Base-by-base conservation (phyloP, 2,113 vertebrate species). In the Oreocharis arfaki region DNA sequence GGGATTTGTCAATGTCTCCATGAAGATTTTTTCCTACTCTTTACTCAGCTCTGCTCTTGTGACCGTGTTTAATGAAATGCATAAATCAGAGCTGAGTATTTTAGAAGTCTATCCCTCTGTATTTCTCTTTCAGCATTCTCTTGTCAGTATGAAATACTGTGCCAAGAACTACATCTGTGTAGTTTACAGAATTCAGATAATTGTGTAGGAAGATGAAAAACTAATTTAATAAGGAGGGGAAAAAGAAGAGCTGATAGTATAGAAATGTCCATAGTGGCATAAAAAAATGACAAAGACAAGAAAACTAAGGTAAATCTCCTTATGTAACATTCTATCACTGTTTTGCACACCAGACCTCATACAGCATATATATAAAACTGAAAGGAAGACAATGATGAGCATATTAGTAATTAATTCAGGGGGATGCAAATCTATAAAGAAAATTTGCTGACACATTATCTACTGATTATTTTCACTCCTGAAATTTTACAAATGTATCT, bases 21-120 rank as follows among this genome's bases (percentile, higher is more conserved):
- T 53, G 24, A 87, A 80, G 42, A 80, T 16, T 53, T 87, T 91
- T 83, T 47, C 24, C 11, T 68, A 42, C 41, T 85, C 41, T 73
- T 90, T 82, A 56, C 16, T 28, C 46, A 96, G 46, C 70, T 92
- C 82, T 90, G 53, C 74, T 92, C 50, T 86, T 86, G 49, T 87
- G 81, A 71, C 77, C 49, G 28, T 83, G 49, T 94, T 90, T 93
- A 94, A 56, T 77, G 44, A 95, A 93, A 95, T 75, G 65, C 27
- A 71, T 87, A 95, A 97, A 97, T 97, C 71, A 90, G 50, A 93
- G 52, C 33, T 61, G 53, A 95, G 77, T 94, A 96, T 92, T 96
- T 96, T 84, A 94, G 87, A 63, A 94, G n/a, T 64, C 70, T 86
- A 37, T 86, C 71, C 85, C 95, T 80, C 39, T 93, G 32, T 44